Percentiles rank a stretch among this genome's conserved stretches.
phyloP scores from a whole-genome alignment of 2,888 invertebrate genomes.

The Caenorhabditis angaria region DNA sequence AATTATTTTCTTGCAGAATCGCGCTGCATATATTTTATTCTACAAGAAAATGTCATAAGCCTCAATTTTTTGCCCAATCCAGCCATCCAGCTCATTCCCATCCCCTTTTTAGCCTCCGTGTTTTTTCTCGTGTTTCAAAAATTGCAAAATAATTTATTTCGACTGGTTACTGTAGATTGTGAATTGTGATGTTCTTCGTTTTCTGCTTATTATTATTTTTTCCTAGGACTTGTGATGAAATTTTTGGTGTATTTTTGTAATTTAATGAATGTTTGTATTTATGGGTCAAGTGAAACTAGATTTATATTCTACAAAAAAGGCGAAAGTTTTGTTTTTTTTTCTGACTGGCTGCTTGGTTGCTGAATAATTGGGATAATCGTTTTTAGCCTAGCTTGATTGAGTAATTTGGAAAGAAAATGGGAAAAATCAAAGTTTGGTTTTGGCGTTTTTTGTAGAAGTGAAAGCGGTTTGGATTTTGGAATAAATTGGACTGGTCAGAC shows the following conservation, averaged over 20 bases:
- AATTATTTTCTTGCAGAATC: slow-evolving; percentile 44
- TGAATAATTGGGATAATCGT: neutral
- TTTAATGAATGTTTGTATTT: slow-evolving; percentile 3
- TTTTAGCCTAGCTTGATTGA: neutral
- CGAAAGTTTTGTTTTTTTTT: neutral
- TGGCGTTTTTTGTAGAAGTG: too few relatives aligned
- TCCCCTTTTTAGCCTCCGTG: neutral
- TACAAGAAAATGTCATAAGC: slow-evolving; percentile 30
- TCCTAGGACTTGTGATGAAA: neutral
- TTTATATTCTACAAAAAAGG: neutral
- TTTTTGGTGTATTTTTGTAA: slow-evolving; percentile 4
- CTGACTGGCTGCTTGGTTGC: too few relatives aligned
- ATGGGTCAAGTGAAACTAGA: neutral
- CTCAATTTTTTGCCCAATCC: neutral
- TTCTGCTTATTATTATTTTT: neutral
- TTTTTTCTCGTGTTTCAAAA: too few relatives aligned
- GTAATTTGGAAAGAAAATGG: too few relatives aligned
- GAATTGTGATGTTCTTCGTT: neutral
- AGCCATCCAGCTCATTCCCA: neutral
- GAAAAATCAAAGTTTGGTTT: too few relatives aligned
- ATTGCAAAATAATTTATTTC: neutral
- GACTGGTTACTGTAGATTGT: neutral
- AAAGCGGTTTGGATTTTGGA: too few relatives aligned
- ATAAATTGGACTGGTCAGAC: too few relatives aligned
- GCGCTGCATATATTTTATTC: slow-evolving; percentile 54